Evolutionary conservation across 64 coral and sea anemone genomes (phyloP), one percentile per base, ranked within the genome.

Genomic region (Porites australiensis): DNA sequence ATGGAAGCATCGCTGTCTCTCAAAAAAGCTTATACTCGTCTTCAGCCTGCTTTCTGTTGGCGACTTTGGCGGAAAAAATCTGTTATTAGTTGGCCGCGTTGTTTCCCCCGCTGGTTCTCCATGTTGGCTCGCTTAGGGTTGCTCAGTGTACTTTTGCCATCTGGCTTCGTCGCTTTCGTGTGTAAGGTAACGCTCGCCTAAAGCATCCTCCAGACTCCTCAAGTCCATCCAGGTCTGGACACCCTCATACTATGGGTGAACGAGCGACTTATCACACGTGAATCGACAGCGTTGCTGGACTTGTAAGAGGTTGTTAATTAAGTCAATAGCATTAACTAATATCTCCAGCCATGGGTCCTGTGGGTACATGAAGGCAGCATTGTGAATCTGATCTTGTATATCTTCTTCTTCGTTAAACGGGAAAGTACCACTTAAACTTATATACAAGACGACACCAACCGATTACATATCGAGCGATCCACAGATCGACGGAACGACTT

Each of bases 391-490:
- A 77, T 98, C 96, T 50, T 92, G 93, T 57, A 98, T 98, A 79
- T 98, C 96, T 46, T 98, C 96, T 7, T 98, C 96, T 88, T 98
- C 96, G 15, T 98, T 98, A 50, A 98, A 98, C 18, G 96, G 96
- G 52, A 98, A 98, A 13, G 96, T 98, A 4, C 96, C 96, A 90
- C 96, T 98, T 23, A 98, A 79, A 90, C 96, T 98, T 64, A 98
- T 94, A 58, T 98, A 98, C 8, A 98, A 82, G 77, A 98, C 94
- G 52, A 98, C 97, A 15, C 97, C 97, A 48, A 98, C 97, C 37
- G 97, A 98, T 94, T 94, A 98, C 97, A 98, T 98, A 70, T 98
- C 97, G 3, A 98, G 94, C 12, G 97, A 98, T 13, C 97, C 86
- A 72, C 19, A 98, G 58, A 11, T 96, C 97, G 61, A 96, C 97